Conservation (phyloP, 2,888 invertebrate genomes). For the Cybosia mesomella region DNA sequence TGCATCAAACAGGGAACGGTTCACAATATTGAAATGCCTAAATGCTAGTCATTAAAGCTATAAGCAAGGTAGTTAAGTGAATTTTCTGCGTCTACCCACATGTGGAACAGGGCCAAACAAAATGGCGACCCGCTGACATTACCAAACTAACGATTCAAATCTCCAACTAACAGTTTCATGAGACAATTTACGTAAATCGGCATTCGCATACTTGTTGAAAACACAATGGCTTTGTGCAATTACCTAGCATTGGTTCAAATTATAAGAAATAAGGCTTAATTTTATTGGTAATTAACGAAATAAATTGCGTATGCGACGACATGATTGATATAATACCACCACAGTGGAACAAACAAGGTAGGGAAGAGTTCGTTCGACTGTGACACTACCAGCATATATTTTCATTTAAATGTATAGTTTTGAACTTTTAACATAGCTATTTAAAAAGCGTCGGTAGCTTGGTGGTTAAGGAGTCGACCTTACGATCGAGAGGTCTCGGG, state of each 20-base stretch:
- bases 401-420: too few species aligned
- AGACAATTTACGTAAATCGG: constrained; percentile 41
- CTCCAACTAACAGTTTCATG: constrained; percentile 47
- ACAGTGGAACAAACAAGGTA: too few species aligned
- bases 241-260: constrained; percentile 15
- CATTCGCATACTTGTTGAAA: constrained; percentile 50
- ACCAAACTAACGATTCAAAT: constrained; percentile 46
- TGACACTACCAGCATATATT: too few species aligned
- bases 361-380: too few species aligned
- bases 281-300: background rate
- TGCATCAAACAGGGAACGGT: constrained; percentile 43
- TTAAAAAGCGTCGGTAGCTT: too few species aligned
- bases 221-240: constrained; percentile 33
- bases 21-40: constrained; percentile 53
- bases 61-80: constrained; percentile 44
- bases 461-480: too few species aligned
- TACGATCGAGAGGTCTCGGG: too few species aligned
- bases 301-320: too few species aligned
- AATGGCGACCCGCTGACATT: constrained; percentile 47
- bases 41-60: constrained; percentile 50
- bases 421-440: too few species aligned
- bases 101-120: constrained; percentile 51
- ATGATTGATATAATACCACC: too few species aligned
- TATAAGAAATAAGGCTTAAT: background rate
- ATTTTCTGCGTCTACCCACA: constrained; percentile 47